Evolutionary conservation across 2,888 invertebrate genomes (phyloP).

Genomic region (Selenia dentaria): DNA sequence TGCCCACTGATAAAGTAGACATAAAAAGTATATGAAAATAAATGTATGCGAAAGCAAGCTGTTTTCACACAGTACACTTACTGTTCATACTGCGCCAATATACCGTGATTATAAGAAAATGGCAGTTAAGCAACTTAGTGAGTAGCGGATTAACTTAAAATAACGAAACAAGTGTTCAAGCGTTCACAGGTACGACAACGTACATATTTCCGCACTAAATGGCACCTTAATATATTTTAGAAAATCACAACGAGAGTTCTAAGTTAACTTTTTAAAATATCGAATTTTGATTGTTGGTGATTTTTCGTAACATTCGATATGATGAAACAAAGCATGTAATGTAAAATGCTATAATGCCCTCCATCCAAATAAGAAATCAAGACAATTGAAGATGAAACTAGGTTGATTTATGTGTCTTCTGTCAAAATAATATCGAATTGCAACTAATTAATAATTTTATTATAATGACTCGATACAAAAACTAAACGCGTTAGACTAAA

Average conservation of each 20-base stretch:
- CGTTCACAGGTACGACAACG: conserved; percentile 60
- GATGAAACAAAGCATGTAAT: conserved; percentile 17
- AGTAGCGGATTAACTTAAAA: conserved; percentile 46
- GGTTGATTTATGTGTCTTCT: too few species aligned
- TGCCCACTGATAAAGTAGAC: too few species aligned
- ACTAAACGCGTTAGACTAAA: conserved; percentile 22
- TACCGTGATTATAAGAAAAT: conserved; percentile 7
- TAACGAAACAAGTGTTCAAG: conserved; percentile 59
- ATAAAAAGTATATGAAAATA: too few species aligned
- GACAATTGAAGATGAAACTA: too few species aligned
- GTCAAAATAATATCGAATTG: background rate
- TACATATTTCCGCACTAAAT: conserved; percentile 67
- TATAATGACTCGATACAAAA: conserved; percentile 34
- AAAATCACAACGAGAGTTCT: conserved; percentile 64
- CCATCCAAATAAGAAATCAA: background rate
- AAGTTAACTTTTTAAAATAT: conserved; percentile 8
- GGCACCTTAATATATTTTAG: conserved; percentile 75
- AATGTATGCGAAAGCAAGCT: too few species aligned
- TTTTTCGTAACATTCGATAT: background rate
- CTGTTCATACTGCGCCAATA: conserved; percentile 11
- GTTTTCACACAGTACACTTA: too few species aligned
- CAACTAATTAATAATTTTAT: conserved; percentile 6
- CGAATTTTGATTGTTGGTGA: background rate
- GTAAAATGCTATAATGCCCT: conserved; percentile 4
- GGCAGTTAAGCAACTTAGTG: conserved; percentile 56